Evolutionary conservation across 2,113 vertebrate genomes (phyloP).

Genomic region (Oophaga pumilio): DNA sequence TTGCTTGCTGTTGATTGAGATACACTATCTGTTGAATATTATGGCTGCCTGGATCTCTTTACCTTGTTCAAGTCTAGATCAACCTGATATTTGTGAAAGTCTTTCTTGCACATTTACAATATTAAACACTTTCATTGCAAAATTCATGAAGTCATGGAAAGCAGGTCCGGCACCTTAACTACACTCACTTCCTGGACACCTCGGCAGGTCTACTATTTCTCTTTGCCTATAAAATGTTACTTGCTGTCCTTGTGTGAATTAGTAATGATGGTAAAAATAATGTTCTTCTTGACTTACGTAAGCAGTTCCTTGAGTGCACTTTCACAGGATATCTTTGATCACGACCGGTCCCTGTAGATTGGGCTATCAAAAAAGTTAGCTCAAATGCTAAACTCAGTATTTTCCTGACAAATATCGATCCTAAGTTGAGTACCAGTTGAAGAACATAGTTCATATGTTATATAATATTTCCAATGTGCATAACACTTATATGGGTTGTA

Average conservation of each 20-base stretch:
- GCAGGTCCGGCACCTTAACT: conserved; percentile 27
- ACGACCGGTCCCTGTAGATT: neutral
- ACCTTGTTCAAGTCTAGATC: conserved; percentile 27
- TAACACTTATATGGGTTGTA: neutral
- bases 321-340: neutral
- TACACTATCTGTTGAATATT: conserved; percentile 38
- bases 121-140: conserved; percentile 46
- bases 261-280: neutral
- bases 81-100: conserved; percentile 27
- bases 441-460: neutral
- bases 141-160: conserved; percentile 29
- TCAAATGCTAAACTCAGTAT: neutral
- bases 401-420: neutral
- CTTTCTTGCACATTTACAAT: conserved; percentile 36
- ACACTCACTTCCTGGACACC: neutral
- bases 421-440: neutral
- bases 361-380: neutral
- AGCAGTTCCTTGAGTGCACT: neutral
- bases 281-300: neutral
- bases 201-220: neutral
- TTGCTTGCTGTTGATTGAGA: conserved; percentile 34
- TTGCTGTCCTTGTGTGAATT: neutral
- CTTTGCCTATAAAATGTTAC: neutral
- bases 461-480: neutral
- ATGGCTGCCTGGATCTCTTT: conserved; percentile 12